Percentiles rank a stretch among this genome's conserved stretches.
phyloP scores from a whole-genome alignment of 2,113 vertebrate species.

The Pluvianellus socialis region DNA sequence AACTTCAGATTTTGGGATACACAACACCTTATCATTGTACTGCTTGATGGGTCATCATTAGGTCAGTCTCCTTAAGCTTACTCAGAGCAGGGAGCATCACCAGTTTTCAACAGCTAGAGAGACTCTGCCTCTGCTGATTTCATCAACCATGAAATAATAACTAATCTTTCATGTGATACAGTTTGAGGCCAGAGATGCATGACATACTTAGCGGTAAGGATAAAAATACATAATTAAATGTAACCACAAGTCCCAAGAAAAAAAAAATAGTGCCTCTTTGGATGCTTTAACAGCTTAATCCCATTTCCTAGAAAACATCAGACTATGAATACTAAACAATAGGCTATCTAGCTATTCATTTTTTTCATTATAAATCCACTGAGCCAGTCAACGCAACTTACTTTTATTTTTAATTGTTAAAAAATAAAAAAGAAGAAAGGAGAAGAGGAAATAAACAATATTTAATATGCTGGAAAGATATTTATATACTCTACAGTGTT shows the following conservation, averaged over 20 bases:
- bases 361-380: neutral
- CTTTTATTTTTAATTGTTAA: neutral
- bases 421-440: neutral
- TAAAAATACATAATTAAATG: conserved; percentile 11
- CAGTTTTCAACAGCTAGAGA: neutral
- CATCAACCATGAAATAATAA: neutral
- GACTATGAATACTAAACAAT: neutral
- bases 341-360: neutral
- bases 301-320: conserved; percentile 2
- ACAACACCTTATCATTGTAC: neutral
- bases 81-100: neutral
- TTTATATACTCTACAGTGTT: neutral
- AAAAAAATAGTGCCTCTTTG: neutral
- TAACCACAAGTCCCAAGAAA: neutral
- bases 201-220: neutral
- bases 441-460: neutral
- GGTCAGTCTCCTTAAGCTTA: neutral
- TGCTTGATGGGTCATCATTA: neutral
- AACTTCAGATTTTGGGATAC: neutral
- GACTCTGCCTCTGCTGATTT: neutral
- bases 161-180: neutral
- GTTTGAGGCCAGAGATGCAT: neutral
- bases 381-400: neutral
- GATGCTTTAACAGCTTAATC: conserved; percentile 19
- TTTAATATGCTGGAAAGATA: neutral